These are phyloP conservation scores for Chaetura pelagica DNA, from an alignment of 2,113 vertebrate genomes.

Conservation along the genomic window DNA sequence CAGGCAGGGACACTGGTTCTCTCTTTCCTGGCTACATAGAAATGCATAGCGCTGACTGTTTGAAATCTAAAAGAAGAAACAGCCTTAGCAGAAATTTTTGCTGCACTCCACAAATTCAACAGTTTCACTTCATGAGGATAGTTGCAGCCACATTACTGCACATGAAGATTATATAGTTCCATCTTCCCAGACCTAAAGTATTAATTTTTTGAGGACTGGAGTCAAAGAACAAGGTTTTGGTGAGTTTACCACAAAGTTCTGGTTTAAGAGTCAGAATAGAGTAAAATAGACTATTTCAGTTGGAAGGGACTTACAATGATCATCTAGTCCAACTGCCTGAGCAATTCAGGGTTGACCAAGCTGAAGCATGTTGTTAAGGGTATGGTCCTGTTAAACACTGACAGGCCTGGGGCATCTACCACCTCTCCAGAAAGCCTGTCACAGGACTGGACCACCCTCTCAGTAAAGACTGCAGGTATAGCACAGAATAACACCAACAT, in stretches of 20 bases:
- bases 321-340: accelerated
- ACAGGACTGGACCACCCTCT: too few species aligned
- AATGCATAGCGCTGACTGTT: accelerated
- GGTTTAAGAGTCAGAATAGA: background rate
- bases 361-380: too few species aligned
- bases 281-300: accelerated
- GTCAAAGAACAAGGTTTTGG: background rate
- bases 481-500: accelerated
- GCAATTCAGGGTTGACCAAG: background rate
- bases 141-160: background rate
- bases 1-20: background rate
- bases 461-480: accelerated
- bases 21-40: accelerated
- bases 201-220: background rate
- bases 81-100: background rate
- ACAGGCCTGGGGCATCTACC: background rate
- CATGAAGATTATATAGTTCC: background rate
- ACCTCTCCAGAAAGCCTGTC: background rate
- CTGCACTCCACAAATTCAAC: background rate
- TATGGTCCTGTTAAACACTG: accelerated
- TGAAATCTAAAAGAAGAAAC: background rate
- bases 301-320: background rate
- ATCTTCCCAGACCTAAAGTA: background rate
- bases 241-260: background rate
- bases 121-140: background rate